phyloP scores from a whole-genome alignment of 2,888 invertebrate species.

The Macroteleia sp. region DNA sequence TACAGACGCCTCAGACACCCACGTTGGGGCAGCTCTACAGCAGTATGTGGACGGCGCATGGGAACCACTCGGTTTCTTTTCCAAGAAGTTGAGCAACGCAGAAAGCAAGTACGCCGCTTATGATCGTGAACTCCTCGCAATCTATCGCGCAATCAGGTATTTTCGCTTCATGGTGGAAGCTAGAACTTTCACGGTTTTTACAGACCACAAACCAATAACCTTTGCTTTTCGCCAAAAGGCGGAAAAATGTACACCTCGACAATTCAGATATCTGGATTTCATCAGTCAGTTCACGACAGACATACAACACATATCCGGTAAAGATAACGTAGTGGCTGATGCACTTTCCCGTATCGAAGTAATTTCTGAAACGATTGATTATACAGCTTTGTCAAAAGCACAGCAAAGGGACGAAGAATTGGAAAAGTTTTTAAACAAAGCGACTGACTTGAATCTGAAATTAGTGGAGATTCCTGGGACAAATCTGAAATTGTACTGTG shows the following conservation, averaged over 20 bases:
- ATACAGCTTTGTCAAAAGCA: neutral
- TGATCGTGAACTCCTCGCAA: constrained; percentile 69
- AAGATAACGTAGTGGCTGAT: constrained; percentile 40
- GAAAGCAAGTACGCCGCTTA: constrained; percentile 70
- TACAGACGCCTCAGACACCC: no score
- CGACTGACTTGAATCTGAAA: neutral
- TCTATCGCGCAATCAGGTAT: constrained; percentile 65
- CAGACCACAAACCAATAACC: constrained; percentile 59
- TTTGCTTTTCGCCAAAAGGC: constrained; percentile 22
- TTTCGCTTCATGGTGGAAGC: constrained; percentile 67
- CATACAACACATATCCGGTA: constrained; percentile 46
- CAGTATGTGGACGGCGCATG: constrained; percentile 56
- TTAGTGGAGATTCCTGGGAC: neutral
- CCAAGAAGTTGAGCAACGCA: constrained; percentile 66
- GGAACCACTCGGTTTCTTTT: constrained; percentile 70
- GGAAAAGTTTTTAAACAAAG: neutral
- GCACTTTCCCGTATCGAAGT: constrained; percentile 21
- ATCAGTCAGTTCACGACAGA: no score
- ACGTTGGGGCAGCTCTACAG: constrained; percentile 62
- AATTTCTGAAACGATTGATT: neutral
- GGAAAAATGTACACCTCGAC: constrained; percentile 32
- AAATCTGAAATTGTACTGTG: constrained; percentile 29
- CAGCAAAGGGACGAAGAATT: constrained; percentile 11
- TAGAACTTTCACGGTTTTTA: constrained; percentile 42
- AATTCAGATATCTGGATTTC: no score